Percentiles rank a stretch among this genome's conserved stretches.
These are phyloP conservation scores for Channallabes apus DNA, from an alignment of 2,797 vertebrate genomes.

Conservation along the genomic window DNA sequence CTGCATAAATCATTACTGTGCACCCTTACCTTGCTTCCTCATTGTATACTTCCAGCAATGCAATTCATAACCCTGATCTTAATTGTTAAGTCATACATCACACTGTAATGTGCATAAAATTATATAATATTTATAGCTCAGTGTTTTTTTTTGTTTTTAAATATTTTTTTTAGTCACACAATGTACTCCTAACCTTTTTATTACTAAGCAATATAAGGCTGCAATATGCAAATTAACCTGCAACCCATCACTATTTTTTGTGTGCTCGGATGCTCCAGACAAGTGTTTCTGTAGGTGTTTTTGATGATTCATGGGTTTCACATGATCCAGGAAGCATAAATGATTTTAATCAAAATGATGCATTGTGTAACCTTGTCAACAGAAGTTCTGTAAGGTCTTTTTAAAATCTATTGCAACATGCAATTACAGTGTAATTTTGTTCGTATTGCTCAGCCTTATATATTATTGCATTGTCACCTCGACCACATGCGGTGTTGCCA, in stretches of 20 bases:
- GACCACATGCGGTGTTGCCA: background rate
- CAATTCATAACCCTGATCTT: background rate
- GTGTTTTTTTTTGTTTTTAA: background rate
- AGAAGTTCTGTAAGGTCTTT: background rate
- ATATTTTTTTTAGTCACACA: background rate
- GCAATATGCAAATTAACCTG: constrained; percentile 8
- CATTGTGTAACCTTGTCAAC: constrained; percentile 25
- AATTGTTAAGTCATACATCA: constrained; percentile 6
- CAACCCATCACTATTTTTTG: background rate
- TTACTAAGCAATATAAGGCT: background rate
- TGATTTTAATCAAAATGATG: constrained; percentile 7
- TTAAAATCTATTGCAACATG: background rate
- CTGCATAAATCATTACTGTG: constrained; percentile 7
- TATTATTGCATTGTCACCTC: background rate
- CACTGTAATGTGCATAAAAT: background rate
- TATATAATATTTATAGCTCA: background rate
- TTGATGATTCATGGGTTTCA: constrained; percentile 8
- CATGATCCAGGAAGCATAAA: constrained; percentile 14
- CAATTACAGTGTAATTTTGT: background rate
- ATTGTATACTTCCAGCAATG: background rate
- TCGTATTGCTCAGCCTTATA: background rate
- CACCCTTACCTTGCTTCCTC: background rate
- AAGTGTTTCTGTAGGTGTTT: constrained; percentile 20
- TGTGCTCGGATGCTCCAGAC: constrained; percentile 10
- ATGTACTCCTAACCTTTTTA: background rate